These are phyloP conservation scores for Megaptera novaeangliae DNA, from an alignment of 2,113 vertebrate genomes.

Conservation along the genomic window DNA sequence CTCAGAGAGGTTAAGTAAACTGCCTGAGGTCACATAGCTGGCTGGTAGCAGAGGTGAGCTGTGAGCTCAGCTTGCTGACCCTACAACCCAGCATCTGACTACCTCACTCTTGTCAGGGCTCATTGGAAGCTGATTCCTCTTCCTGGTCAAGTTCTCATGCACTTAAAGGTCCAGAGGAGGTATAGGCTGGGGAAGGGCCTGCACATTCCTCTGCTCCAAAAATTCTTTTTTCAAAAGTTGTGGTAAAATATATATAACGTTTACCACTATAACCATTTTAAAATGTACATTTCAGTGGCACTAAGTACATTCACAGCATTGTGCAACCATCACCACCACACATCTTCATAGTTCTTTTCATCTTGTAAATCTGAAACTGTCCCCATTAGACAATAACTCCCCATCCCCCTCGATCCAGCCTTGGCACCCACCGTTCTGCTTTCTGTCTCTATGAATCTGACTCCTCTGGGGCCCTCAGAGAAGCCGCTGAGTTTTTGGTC, in stretches of 20 bases:
- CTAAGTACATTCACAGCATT: fast-evolving
- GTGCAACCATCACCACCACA: fast-evolving
- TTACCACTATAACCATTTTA: background rate
- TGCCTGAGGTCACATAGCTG: background rate
- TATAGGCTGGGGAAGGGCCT: no score
- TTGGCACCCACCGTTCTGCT: fast-evolving
- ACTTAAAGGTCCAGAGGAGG: background rate
- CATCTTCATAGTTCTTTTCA: background rate
- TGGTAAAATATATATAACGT: background rate
- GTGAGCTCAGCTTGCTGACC: background rate
- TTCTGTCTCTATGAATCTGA: background rate
- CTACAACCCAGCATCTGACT: background rate
- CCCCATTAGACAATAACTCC: no score
- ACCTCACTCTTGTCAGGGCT: fast-evolving
- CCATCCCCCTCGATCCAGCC: fast-evolving
- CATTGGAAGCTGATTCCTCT: background rate
- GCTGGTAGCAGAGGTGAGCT: background rate
- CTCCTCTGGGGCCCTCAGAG: background rate
- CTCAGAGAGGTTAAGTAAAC: background rate
- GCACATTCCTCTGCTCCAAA: background rate
- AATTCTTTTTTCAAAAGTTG: background rate
- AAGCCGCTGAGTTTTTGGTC: background rate
- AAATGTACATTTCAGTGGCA: background rate
- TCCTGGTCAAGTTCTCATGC: no score
- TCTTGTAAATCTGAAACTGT: background rate